Evolutionary conservation across 2,113 vertebrate genomes (phyloP).

Genomic region (Thalassarche chlororhynchos): DNA sequence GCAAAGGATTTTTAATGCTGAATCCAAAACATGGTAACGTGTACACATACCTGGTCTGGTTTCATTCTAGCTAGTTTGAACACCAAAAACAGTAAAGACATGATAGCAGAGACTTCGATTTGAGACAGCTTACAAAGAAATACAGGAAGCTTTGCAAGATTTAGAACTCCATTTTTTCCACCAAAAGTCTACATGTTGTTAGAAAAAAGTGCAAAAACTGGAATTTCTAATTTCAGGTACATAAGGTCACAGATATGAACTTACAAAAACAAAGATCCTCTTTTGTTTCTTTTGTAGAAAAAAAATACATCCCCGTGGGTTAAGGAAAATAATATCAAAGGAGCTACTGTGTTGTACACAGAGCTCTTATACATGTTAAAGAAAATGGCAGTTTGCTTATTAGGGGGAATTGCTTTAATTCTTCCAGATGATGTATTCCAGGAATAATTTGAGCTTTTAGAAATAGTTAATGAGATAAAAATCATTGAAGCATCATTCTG

Average conservation of each 20-base stretch:
- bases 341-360: neutral
- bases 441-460: neutral
- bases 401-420: neutral
- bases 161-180: neutral
- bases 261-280: neutral
- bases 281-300: neutral
- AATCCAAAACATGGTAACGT: neutral
- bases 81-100: neutral
- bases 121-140: neutral
- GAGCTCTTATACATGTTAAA: accelerated
- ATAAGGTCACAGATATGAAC: neutral
- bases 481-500: neutral
- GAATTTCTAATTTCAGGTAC: neutral
- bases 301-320: neutral
- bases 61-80: neutral
- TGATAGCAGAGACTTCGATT: neutral
- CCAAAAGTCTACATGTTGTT: neutral
- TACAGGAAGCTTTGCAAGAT: neutral
- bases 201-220: neutral
- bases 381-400: neutral
- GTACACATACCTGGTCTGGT: neutral
- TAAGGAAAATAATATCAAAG: neutral
- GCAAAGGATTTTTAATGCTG: neutral
- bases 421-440: neutral
- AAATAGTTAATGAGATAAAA: neutral